Evolutionary conservation across 2,797 vertebrate genomes (phyloP).

Genomic region (Halcyon leucocephala): DNA sequence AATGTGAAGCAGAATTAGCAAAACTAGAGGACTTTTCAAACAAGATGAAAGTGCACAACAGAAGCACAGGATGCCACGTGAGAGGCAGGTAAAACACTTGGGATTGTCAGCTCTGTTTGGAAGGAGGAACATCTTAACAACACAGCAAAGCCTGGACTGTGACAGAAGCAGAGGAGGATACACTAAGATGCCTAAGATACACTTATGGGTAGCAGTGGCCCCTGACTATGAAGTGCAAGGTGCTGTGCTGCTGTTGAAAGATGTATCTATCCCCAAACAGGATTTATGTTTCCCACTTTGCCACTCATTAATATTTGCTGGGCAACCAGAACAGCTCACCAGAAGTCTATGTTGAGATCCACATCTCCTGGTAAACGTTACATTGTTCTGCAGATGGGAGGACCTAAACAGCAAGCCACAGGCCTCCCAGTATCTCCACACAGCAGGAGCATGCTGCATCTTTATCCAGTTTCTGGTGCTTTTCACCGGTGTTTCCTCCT

Average conservation of each 20-base stretch:
- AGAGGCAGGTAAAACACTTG: background rate
- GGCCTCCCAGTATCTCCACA: background rate
- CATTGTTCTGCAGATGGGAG: background rate
- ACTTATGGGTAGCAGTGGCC: background rate
- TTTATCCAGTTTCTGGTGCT: background rate
- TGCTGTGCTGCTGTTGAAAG: background rate
- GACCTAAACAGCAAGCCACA: background rate
- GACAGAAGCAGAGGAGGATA: background rate
- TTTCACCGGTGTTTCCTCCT: background rate
- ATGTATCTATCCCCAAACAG: background rate
- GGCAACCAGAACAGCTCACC: background rate
- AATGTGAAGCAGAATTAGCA: background rate
- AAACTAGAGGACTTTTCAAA: background rate
- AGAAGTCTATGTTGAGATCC: background rate
- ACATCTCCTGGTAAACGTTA: background rate
- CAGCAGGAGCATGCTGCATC: background rate
- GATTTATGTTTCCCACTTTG: background rate
- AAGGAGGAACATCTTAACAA: background rate
- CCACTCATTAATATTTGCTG: background rate
- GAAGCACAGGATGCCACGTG: background rate
- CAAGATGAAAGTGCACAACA: background rate
- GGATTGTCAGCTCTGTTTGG: background rate
- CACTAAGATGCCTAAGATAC: background rate
- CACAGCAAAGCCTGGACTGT: background rate
- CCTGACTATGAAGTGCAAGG: background rate